Percentiles rank a stretch among this genome's conserved stretches.
Evolutionary conservation across 2,888 invertebrate species (phyloP).

Genomic region (Cantharis flavilabris): DNA sequence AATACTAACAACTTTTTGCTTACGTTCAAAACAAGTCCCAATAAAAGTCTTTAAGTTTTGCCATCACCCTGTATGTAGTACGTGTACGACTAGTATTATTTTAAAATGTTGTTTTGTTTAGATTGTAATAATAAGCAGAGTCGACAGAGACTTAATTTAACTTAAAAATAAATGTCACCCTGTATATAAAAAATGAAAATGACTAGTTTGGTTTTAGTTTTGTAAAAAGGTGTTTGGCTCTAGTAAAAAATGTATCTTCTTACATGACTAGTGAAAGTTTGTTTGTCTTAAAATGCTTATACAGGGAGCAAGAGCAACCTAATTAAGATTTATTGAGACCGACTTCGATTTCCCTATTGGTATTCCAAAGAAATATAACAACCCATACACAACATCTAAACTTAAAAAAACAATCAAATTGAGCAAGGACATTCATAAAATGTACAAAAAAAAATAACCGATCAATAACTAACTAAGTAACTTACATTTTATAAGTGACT

Average conservation of each 20-base stretch:
- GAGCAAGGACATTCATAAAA: not conserved
- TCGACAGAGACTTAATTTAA: not conserved
- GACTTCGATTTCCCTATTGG: not conserved
- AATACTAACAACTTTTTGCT: not conserved
- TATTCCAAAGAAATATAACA: not conserved
- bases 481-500: not conserved
- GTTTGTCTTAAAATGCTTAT: not conserved
- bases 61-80: not conserved
- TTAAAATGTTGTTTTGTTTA: not conserved
- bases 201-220: not conserved
- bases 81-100: not conserved
- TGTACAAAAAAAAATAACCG: not conserved
- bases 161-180: not conserved
- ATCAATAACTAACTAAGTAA: not conserved
- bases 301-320: not conserved
- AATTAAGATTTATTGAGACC: not conserved
- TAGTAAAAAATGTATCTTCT: not conserved
- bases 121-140: not conserved
- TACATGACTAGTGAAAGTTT: not conserved
- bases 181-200: not conserved
- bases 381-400: not conserved
- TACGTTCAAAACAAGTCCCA: not conserved
- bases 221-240: not conserved
- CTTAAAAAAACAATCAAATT: not conserved
- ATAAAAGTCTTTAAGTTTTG: not conserved